Base-by-base conservation (phyloP, 2,888 invertebrate genomes). In the Campoletis raptor region DNA sequence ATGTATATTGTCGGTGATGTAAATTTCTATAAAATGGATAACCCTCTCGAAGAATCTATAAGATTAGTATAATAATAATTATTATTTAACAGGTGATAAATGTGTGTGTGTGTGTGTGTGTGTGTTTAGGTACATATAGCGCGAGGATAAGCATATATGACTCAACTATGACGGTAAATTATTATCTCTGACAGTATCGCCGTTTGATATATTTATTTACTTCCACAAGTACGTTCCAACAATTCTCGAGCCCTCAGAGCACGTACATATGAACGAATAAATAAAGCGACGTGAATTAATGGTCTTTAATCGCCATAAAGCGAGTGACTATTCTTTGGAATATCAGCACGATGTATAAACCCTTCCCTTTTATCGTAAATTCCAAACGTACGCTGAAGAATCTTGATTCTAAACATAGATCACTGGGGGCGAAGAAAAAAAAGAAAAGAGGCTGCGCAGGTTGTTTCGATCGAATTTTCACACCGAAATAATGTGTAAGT, bases 181-280 rank as follows among this genome's bases (percentile, higher is more conserved):
- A 85, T 85, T 74, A 84, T 85, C 81, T 76, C 84, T 78, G 78
- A 52, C 52, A 24, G 69, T 73, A 80, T 42, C 73, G 52, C 36
- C 61, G 72, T 79, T 81, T 86, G 86, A 86, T 86, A 85, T 85
- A 86, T 86, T 86, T 86, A 86, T 86, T 84, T 78, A 84, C 85
- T 81, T 76, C 79, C 85, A 79, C 45, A 69, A 73, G 73, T 72
- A 48, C 42, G 64, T 61, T 48, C 80, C 57, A 52, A 15, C n/a
- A 69, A 76, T 72, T 48, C 52, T 54, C 70, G 37, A 48, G 66
- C 42, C 36, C 67, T 54, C 70, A 37, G 42, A 64, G 21, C 36
- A 66, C 24, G 67, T 74, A 74, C 67, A 77, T 74, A 83, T 66
- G 79, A 78, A 73, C 69, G 72, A 86, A 86, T 69, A 78, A 86